Percentiles rank a stretch among this genome's conserved stretches.
These are phyloP conservation scores for Rhynchotus rufescens DNA, from an alignment of 2,797 vertebrate genomes.

Conservation along the genomic window DNA sequence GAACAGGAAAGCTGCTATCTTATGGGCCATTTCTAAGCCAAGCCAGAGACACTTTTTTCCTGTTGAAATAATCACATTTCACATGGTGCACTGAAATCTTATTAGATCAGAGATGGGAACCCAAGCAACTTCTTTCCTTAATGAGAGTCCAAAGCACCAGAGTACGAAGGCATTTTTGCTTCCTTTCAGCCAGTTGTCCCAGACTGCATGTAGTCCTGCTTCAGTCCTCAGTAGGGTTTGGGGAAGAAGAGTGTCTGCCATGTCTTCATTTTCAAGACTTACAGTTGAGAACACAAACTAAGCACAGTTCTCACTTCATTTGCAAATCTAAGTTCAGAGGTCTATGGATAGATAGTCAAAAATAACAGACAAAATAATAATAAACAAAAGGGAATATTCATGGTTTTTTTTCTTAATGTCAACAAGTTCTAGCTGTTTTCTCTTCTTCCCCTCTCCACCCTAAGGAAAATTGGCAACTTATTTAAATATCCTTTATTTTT, in stretches of 20 bases:
- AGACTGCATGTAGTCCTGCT: not conserved
- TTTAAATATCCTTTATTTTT: not conserved
- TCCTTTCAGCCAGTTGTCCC: not conserved
- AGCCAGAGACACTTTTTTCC: not conserved
- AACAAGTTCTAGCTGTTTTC: not conserved
- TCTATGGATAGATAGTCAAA: not conserved
- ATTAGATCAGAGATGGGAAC: not conserved
- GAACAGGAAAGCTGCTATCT: not conserved
- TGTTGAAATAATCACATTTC: not conserved
- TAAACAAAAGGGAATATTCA: not conserved
- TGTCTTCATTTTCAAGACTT: not conserved
- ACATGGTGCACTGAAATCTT: not conserved
- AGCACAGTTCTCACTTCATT: not conserved
- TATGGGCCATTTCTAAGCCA: not conserved
- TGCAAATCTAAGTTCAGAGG: not conserved
- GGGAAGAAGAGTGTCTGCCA: not conserved
- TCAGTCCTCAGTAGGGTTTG: not conserved
- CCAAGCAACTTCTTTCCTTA: not conserved
- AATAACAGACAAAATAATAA: not conserved
- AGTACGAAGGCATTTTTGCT: not conserved
- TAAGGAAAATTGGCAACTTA: not conserved
- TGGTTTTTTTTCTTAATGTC: not conserved
- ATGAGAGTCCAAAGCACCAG: not conserved
- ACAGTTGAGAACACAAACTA: not conserved
- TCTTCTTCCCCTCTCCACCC: not conserved